phyloP scores from a whole-genome alignment of 2,113 vertebrate species.

The Proteles cristata region DNA sequence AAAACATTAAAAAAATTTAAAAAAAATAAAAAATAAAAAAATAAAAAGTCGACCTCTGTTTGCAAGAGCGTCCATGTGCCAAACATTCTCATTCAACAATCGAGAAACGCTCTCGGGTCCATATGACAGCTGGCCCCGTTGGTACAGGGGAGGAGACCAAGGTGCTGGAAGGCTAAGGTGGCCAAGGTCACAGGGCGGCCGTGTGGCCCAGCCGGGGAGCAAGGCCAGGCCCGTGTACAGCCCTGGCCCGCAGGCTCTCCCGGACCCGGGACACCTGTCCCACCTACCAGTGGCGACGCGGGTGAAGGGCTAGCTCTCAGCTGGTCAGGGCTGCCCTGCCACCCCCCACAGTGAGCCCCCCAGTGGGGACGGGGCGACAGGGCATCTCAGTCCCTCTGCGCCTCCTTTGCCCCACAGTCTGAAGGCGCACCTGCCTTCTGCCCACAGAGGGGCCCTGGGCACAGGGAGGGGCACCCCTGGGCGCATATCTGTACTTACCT shows the following conservation, averaged over 20 bases:
- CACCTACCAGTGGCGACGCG: fast-evolving
- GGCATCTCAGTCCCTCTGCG: fast-evolving
- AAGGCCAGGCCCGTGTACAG: not conserved
- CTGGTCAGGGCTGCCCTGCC: fast-evolving
- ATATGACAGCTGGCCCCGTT: fast-evolving
- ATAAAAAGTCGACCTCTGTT: not conserved
- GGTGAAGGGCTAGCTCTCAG: not conserved
- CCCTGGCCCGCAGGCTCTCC: not conserved
- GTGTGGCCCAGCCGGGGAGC: fast-evolving
- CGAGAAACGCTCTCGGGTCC: fast-evolving
- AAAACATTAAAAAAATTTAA: too few relatives aligned
- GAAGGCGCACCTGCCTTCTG: not conserved
- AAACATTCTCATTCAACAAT: fast-evolving
- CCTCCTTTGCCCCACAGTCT: fast-evolving
- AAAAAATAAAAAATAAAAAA: too few relatives aligned
- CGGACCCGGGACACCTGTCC: not conserved
- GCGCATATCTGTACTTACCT: not conserved
- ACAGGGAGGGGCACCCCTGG: fast-evolving
- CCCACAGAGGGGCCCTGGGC: not conserved
- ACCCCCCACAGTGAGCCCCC: fast-evolving
- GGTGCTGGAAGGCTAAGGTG: too few relatives aligned
- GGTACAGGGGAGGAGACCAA: not conserved
- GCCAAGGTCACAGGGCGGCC: not conserved
- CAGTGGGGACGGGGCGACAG: fast-evolving
- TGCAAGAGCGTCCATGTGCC: fast-evolving